Evolutionary conservation across 2,113 vertebrate genomes (phyloP).

Genomic region (human): DNA sequence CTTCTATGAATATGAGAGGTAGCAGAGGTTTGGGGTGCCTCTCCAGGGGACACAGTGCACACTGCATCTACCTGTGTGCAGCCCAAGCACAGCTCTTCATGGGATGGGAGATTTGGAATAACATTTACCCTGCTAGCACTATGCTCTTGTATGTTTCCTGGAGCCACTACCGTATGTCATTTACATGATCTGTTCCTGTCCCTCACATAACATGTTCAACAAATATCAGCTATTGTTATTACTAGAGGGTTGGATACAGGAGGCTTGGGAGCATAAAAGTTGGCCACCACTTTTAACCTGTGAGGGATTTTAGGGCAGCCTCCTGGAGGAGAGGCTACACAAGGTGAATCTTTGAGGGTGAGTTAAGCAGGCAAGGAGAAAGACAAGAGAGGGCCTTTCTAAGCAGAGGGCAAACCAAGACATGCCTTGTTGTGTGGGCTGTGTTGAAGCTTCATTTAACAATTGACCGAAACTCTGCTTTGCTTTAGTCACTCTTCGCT

Average conservation of each 20-base stretch:
- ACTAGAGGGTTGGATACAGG: background rate
- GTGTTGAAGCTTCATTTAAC: background rate
- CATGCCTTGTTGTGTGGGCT: background rate
- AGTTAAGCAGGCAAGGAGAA: background rate
- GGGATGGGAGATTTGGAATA: background rate
- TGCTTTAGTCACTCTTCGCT: background rate
- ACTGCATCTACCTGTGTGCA: background rate
- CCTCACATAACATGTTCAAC: background rate
- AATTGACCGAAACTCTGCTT: background rate
- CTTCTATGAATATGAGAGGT: background rate
- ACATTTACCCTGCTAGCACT: background rate
- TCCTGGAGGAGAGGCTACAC: background rate
- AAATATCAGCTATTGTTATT: background rate
- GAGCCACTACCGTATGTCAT: rapidly evolving
- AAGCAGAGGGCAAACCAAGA: background rate
- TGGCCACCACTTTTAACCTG: background rate
- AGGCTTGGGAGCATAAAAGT: background rate
- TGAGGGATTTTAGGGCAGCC: background rate
- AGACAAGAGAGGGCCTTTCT: background rate
- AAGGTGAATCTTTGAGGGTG: background rate
- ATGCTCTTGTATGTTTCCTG: rapidly evolving
- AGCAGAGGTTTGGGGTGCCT: background rate
- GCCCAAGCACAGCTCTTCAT: background rate
- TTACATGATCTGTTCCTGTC: background rate
- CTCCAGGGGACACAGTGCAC: background rate